Evolutionary conservation across 2,113 vertebrate genomes (phyloP).

Genomic region (Ophthalmolycus amberensis): DNA sequence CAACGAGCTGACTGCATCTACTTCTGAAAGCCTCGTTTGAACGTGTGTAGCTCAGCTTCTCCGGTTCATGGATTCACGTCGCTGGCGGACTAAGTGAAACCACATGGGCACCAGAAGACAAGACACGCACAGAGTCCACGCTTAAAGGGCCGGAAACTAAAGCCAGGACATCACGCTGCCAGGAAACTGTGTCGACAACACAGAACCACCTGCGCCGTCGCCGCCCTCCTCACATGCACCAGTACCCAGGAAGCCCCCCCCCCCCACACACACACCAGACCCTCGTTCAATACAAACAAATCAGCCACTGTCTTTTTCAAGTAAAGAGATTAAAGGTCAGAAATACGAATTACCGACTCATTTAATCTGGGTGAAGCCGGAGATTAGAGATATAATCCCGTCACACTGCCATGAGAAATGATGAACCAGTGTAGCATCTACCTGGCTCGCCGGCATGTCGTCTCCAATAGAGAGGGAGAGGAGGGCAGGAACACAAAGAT

Average conservation of each 20-base stretch:
- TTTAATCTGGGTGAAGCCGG: conserved; percentile 56
- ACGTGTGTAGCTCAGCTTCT: background rate
- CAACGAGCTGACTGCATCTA: background rate
- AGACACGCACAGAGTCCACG: conserved; percentile 7
- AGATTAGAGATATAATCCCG: conserved; percentile 72
- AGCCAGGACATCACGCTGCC: conserved; percentile 1
- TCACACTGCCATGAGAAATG: conserved; percentile 26
- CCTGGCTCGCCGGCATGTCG: background rate
- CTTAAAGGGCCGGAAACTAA: conserved; percentile 34
- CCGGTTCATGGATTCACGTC: background rate
- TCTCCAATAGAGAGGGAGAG: background rate
- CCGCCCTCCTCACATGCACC: background rate
- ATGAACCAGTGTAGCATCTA: conserved; percentile 37
- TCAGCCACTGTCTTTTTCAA: conserved; percentile 35
- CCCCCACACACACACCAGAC: background rate
- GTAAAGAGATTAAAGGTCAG: conserved; percentile 60
- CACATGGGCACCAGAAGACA: conserved; percentile 43
- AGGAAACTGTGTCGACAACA: conserved; percentile 40
- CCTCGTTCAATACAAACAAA: conserved; percentile 40
- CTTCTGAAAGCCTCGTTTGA: background rate
- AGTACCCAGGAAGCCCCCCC: conserved; percentile 18
- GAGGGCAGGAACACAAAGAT: background rate
- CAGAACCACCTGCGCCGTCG: conserved; percentile 43
- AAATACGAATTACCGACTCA: conserved; percentile 66
- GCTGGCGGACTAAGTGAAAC: conserved; percentile 52